A percentile compares a stretch with the other conserved stretches of the same genome.
Conservation (phyloP, 2,797 vertebrate genomes). For the Bradypodion pumilum region DNA sequence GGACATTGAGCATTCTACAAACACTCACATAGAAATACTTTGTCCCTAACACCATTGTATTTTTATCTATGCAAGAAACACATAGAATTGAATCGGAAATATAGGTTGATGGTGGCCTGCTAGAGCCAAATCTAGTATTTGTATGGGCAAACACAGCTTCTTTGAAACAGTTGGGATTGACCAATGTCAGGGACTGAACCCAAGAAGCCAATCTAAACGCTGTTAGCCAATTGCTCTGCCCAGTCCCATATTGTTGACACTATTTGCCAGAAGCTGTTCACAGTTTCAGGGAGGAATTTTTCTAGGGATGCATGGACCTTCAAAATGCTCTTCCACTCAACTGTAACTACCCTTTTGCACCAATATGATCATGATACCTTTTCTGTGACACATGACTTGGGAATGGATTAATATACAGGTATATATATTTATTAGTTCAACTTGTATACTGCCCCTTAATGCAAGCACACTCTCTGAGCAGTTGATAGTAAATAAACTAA, state of each 20-base stretch:
- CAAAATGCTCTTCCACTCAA: too few relatives aligned
- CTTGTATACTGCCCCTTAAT: too few relatives aligned
- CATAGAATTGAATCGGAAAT: neutral
- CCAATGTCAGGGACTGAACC: neutral
- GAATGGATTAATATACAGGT: neutral
- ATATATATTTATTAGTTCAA: too few relatives aligned
- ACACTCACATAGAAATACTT: neutral
- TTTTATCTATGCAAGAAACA: neutral
- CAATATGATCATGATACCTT: slow-evolving; percentile 1
- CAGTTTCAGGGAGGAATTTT: too few relatives aligned
- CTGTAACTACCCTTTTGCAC: neutral
- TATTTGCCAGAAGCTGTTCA: too few relatives aligned
- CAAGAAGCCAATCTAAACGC: too few relatives aligned
- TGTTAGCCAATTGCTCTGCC: too few relatives aligned
- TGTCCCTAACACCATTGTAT: neutral
- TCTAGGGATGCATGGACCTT: too few relatives aligned
- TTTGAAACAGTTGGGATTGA: neutral
- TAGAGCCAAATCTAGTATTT: neutral
- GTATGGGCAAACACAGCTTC: neutral
- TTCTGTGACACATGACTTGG: neutral
- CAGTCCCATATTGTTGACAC: too few relatives aligned
- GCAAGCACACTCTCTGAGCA: too few relatives aligned
- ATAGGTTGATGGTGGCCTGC: neutral
- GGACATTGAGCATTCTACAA: neutral
- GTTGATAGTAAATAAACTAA: too few relatives aligned